A percentile compares a stretch with the other conserved stretches of the same genome.
Conservation (phyloP, 2,113 vertebrate genomes). For the Lophius piscatorius region DNA sequence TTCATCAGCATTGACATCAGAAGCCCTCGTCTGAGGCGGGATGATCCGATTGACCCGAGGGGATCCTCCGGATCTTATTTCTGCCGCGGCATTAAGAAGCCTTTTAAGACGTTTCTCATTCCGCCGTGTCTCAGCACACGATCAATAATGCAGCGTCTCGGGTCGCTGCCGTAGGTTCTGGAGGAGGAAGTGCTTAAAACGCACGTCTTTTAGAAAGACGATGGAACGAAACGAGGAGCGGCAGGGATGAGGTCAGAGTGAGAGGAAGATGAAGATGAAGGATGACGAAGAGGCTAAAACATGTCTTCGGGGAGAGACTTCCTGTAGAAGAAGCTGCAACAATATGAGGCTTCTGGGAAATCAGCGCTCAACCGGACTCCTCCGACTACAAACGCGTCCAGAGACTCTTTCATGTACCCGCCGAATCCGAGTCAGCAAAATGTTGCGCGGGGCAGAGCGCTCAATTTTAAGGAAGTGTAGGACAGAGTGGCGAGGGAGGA, state of each 20-base stretch:
- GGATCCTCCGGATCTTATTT: constrained; percentile 40
- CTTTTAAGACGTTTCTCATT: constrained; percentile 48
- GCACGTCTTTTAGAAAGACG: constrained; percentile 1
- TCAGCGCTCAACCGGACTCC: constrained; percentile 30
- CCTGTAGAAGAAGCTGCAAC: constrained; percentile 12
- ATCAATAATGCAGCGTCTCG: constrained; percentile 58
- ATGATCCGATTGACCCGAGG: constrained; percentile 26
- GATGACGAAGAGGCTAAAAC: not conserved
- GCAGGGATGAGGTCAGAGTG: not conserved
- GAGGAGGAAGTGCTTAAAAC: constrained; percentile 30
- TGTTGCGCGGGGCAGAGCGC: constrained; percentile 11
- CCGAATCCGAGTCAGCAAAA: constrained; percentile 9
- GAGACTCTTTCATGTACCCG: constrained; percentile 39
- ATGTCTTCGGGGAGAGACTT: constrained; percentile 1
- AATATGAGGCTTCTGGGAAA: constrained; percentile 48
- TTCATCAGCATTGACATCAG: constrained; percentile 19
- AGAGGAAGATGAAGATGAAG: not conserved
- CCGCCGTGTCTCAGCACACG: constrained; percentile 4
- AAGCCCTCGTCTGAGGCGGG: constrained; percentile 15
- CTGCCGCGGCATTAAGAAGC: constrained; percentile 30
- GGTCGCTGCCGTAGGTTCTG: constrained; percentile 10
- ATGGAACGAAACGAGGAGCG: not conserved
- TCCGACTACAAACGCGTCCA: constrained; percentile 27
- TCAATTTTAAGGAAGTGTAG: no score
- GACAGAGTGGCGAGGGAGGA: no score